Conservation (phyloP, 2,888 invertebrate genomes). For the Bombylius discolor region DNA sequence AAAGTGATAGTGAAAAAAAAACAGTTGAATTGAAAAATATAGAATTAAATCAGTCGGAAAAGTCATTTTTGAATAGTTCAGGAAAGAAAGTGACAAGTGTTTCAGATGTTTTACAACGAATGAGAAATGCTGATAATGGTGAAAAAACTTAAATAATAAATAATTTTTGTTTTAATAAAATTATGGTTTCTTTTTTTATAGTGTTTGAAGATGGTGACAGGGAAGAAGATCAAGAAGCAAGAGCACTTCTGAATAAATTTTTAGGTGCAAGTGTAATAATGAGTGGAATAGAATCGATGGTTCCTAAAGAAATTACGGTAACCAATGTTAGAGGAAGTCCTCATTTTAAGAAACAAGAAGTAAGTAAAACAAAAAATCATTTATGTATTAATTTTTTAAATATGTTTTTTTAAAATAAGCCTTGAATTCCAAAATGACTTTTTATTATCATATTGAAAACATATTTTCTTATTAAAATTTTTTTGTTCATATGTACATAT, state of each 20-base stretch:
- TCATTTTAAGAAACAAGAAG: slow-evolving; percentile 26
- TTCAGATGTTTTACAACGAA: slow-evolving; percentile 61
- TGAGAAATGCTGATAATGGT: slow-evolving; percentile 65
- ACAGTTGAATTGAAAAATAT: slow-evolving; percentile 17
- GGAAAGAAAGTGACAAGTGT: slow-evolving; percentile 57
- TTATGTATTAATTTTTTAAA: not conserved
- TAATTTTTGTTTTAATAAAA: not conserved
- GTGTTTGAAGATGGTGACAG: slow-evolving; percentile 53
- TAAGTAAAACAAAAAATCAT: slow-evolving; percentile 13
- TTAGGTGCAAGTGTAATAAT: slow-evolving; percentile 68
- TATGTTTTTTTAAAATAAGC: too few species aligned
- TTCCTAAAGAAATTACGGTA: slow-evolving; percentile 20
- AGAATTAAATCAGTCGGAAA: slow-evolving; percentile 16
- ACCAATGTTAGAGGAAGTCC: slow-evolving; percentile 13
- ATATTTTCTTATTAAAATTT: too few species aligned
- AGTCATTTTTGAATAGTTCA: slow-evolving; percentile 56
- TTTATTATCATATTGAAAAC: too few species aligned
- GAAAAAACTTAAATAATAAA: slow-evolving; percentile 9
- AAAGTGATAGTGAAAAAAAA: slow-evolving; percentile 25
- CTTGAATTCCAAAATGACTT: too few species aligned
- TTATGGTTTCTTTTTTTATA: slow-evolving; percentile 19
- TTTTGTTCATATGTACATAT: too few species aligned
- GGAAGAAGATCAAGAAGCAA: slow-evolving; percentile 55
- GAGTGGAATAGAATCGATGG: slow-evolving; percentile 54
- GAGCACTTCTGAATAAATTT: slow-evolving; percentile 68